These are phyloP conservation scores for Gambusia affinis DNA, from an alignment of 2,113 vertebrate species.

Conservation along the genomic window DNA sequence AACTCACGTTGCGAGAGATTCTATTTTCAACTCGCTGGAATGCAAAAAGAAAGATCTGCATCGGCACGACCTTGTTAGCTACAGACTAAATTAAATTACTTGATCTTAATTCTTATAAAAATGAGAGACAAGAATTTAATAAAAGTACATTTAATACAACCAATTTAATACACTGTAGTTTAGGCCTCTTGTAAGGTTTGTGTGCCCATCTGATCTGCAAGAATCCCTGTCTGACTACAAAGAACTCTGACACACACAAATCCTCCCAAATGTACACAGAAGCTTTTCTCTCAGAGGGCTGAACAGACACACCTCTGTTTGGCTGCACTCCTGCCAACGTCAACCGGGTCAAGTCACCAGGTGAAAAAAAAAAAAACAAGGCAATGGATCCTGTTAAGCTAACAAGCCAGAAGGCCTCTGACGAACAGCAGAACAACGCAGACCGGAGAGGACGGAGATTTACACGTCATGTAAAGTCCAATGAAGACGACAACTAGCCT, in stretches of 20 bases:
- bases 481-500: background rate
- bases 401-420: background rate
- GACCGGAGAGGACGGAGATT: background rate
- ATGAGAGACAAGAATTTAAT: background rate
- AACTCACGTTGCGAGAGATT: background rate
- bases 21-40: background rate
- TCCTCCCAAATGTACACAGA: slow-evolving; percentile 39
- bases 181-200: slow-evolving; percentile 17
- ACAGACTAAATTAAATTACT: background rate
- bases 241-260: slow-evolving; percentile 32
- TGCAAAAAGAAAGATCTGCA: background rate
- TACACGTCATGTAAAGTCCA: background rate
- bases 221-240: slow-evolving; percentile 1
- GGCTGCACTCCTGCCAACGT: background rate
- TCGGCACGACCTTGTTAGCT: background rate
- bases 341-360: slow-evolving; percentile 25
- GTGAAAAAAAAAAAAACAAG: background rate
- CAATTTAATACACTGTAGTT: background rate
- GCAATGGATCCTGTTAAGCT: slow-evolving; percentile 1
- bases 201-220: slow-evolving; percentile 15
- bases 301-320: slow-evolving; percentile 58
- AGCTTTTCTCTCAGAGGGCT: slow-evolving; percentile 31
- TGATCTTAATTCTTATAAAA: background rate
- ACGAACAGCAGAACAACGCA: background rate
- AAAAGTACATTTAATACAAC: background rate